Base-by-base conservation (phyloP, 2,113 vertebrate genomes). In the Daboia siamensis region DNA sequence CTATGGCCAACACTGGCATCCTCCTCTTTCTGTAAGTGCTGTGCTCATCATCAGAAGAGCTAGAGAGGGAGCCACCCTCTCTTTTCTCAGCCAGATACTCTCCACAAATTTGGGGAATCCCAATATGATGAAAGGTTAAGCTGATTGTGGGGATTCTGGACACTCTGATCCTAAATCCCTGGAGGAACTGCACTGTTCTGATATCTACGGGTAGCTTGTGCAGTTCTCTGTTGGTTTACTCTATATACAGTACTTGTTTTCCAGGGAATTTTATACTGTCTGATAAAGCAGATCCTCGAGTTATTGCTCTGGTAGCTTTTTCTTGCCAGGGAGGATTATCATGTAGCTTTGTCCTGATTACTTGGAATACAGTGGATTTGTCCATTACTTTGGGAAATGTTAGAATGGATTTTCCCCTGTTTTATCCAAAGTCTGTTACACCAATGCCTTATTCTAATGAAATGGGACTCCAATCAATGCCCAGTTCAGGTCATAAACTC, bases 1-100 rank as follows among this genome's bases (percentile, higher is more conserved):
- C 99, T 95, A 99, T 99, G 99, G 99, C 99, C 94, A 99, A 99
- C 96, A 99, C 99, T 0, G 99, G 99, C 90, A 97, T 99, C 93
- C 91, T 99, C 96, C 98, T 99, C 91, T 99, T 99, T 96, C 97
- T 99, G 99, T 99, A 97, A 99, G 99, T 98, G 91, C n/a, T 0
- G 2, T 0, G 1, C 5, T 46, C 44, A 46, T 17, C n/a, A 44
- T 15, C 44, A 51, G 54, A 84, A 84, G 52, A 51, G 26, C 52
- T 84, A 86, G 23, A 33, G 39, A 52, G 33, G 51, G 29, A 24
- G 52, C 29, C 15, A 54, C 1, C 15, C 24, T 80, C 33, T 80
- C 74, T 17, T 80, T 80, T 21, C 74, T 80, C 17, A 80, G 74
- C 17, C 74, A 80, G 33, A 80, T 44, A 44, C 74, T 80, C 17